These are phyloP conservation scores for Coracopsis vasa DNA, from an alignment of 2,113 vertebrate species.

Conservation along the genomic window DNA sequence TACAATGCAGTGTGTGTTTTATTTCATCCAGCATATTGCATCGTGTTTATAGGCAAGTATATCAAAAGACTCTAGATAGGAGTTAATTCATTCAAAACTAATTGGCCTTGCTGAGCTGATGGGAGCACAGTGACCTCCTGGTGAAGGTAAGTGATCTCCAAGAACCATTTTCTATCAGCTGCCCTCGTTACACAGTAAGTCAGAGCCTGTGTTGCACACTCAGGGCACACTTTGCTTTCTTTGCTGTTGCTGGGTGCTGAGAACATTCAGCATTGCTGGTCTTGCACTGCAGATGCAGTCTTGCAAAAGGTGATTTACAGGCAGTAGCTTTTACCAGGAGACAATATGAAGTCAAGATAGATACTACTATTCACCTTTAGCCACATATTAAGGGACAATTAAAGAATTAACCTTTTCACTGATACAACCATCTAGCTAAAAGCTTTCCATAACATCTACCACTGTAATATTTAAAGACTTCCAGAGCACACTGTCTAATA, in stretches of 20 bases:
- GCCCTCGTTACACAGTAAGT: fast-evolving
- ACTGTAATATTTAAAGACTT: not conserved
- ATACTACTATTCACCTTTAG: not conserved
- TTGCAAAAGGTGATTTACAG: not conserved
- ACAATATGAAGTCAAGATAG: not conserved
- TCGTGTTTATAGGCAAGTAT: not conserved
- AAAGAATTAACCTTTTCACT: not conserved
- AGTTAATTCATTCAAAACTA: not conserved
- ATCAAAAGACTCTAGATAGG: not conserved
- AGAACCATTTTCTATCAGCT: not conserved
- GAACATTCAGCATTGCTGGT: not conserved
- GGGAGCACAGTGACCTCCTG: not conserved
- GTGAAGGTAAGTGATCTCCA: not conserved
- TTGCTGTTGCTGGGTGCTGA: not conserved
- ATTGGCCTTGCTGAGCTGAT: not conserved
- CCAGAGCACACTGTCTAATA: not conserved
- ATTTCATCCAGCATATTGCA: not conserved
- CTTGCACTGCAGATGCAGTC: not conserved
- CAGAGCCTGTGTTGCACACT: not conserved
- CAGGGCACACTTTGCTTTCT: not conserved
- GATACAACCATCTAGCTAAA: not conserved
- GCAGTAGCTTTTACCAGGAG: not conserved
- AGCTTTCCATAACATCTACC: not conserved
- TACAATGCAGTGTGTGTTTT: not conserved
- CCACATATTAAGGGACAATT: not conserved